phyloP scores from a whole-genome alignment of 2,888 invertebrate species.

The Pristionchus fissidentatus region DNA sequence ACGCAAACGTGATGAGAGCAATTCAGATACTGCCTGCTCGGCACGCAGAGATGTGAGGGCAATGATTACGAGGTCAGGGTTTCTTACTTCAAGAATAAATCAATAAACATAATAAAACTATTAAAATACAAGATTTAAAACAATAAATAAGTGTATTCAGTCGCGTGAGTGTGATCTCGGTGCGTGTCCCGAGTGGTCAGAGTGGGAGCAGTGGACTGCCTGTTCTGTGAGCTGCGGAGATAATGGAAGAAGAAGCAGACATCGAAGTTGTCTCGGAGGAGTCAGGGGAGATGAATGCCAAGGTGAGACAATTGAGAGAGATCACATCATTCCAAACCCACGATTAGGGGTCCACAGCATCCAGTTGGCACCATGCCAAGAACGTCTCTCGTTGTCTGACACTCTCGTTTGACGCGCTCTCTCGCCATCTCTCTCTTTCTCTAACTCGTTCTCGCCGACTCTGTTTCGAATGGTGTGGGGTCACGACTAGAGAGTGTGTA shows the following conservation, averaged over 20 bases:
- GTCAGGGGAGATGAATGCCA: conserved; percentile 62
- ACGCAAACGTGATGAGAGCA: not conserved
- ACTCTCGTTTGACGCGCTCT: too few species aligned
- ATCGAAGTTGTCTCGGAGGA: conserved; percentile 66
- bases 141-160: conserved; percentile 38
- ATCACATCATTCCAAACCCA: not conserved
- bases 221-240: conserved; percentile 67
- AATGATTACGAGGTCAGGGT: conserved; percentile 61
- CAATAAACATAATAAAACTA: not conserved
- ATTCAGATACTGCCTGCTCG: conserved; percentile 65
- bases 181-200: conserved; percentile 68
- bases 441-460: too few species aligned
- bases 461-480: too few species aligned
- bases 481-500: too few species aligned
- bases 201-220: conserved; percentile 69
- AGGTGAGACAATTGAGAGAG: conserved; percentile 41
- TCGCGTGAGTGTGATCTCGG: conserved; percentile 64
- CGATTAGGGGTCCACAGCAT: not conserved
- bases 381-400: too few species aligned
- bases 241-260: conserved; percentile 60
- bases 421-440: too few species aligned
- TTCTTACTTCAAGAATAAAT: not conserved
- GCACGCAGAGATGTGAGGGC: conserved; percentile 70
- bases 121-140: not conserved
- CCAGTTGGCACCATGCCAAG: too few species aligned